Percentiles rank a stretch among this genome's conserved stretches.
These are phyloP conservation scores for Oasisia sp. DNA, from an alignment of 2,888 invertebrate species.

Conservation along the genomic window DNA sequence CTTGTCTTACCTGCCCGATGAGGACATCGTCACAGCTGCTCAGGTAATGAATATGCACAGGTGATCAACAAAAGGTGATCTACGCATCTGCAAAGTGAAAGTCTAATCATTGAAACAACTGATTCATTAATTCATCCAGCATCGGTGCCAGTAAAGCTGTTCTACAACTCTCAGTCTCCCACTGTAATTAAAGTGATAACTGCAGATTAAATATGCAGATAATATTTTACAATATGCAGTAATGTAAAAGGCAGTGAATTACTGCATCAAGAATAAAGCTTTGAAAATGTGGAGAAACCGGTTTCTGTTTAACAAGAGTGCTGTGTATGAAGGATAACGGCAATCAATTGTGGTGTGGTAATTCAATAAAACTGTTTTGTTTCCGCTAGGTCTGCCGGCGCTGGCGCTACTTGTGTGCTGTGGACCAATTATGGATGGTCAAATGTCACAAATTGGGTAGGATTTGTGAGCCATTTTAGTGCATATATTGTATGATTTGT, in stretches of 20 bases:
- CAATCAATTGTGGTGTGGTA: neutral
- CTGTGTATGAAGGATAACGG: neutral
- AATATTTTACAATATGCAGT: too few relatives aligned
- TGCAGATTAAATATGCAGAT: too few relatives aligned
- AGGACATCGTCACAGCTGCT: constrained; percentile 47
- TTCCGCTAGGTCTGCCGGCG: constrained; percentile 44
- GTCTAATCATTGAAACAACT: too few relatives aligned
- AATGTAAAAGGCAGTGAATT: too few relatives aligned
- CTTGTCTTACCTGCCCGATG: constrained; percentile 51
- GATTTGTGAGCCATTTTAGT: constrained; percentile 20
- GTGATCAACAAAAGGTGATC: neutral
- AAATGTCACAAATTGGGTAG: constrained; percentile 60
- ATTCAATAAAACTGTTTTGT: neutral
- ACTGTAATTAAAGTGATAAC: too few relatives aligned
- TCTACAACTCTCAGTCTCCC: too few relatives aligned
- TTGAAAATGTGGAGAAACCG: too few relatives aligned
- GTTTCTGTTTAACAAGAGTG: neutral
- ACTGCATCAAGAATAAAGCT: too few relatives aligned
- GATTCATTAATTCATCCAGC: too few relatives aligned
- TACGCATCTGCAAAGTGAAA: neutral
- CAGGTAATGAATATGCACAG: constrained; percentile 43
- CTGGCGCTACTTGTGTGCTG: constrained; percentile 48
- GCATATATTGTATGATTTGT: neutral
- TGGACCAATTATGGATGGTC: constrained; percentile 59
- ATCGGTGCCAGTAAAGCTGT: too few relatives aligned